Evolutionary conservation across 2,888 invertebrate species (phyloP).

Genomic region (Lomographa bimaculata): DNA sequence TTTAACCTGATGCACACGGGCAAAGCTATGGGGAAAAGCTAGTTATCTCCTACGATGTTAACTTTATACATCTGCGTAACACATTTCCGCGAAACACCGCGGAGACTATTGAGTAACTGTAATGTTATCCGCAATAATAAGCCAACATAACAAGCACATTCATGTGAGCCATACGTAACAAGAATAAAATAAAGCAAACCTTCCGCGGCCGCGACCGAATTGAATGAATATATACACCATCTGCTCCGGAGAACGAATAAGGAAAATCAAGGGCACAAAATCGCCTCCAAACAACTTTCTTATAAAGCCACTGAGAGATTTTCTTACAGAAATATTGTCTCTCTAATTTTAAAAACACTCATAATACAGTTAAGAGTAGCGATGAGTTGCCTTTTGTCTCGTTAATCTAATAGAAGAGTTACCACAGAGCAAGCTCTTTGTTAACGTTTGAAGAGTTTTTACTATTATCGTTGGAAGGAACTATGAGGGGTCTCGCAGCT

Average conservation of each 20-base stretch:
- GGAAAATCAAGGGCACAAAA: constrained; percentile 22
- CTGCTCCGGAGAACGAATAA: constrained; percentile 20
- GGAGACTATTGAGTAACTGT: not conserved
- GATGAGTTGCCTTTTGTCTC: constrained; percentile 56
- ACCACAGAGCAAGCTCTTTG: constrained; percentile 37
- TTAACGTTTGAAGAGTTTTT: constrained; percentile 48
- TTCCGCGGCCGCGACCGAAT: constrained; percentile 14
- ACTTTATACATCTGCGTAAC: too few species aligned
- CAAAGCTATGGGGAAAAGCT: too few species aligned
- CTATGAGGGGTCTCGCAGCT: constrained; percentile 26
- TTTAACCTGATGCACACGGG: too few species aligned
- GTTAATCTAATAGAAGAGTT: constrained; percentile 59
- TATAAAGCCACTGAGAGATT: constrained; percentile 15
- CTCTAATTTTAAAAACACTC: constrained; percentile 32
- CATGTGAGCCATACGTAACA: constrained; percentile 18
- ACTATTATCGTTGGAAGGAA: constrained; percentile 40
- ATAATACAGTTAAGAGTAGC: constrained; percentile 41
- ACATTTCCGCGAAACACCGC: not conserved
- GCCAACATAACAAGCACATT: constrained; percentile 11
- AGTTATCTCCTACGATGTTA: too few species aligned
- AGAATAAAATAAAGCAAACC: constrained; percentile 15
- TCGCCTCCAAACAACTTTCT: constrained; percentile 21
- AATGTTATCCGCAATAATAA: constrained; percentile 1
- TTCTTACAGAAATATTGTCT: constrained; percentile 23
- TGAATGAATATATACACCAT: constrained; percentile 24